These are phyloP conservation scores for Halocynthia roretzi DNA, from an alignment of 23 tunicate species.

Conservation along the genomic window DNA sequence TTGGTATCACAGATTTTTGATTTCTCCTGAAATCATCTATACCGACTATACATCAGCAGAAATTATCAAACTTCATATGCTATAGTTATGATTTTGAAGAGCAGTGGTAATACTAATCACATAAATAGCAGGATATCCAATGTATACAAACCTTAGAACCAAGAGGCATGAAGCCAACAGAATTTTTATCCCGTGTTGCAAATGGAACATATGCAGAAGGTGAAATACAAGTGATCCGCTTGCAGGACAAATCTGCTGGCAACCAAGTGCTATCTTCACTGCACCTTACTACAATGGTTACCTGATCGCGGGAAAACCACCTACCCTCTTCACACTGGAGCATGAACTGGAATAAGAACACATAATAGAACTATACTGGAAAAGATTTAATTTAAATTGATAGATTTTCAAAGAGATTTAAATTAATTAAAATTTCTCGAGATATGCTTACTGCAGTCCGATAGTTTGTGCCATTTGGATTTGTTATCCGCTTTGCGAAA, in stretches of 20 bases:
- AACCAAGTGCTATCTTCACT: slow-evolving; percentile 36
- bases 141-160: neutral
- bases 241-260: slow-evolving; percentile 33
- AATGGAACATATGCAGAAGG: slow-evolving; percentile 18
- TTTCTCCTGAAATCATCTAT: too few relatives aligned
- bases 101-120: too few relatives aligned
- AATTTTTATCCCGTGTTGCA: neutral
- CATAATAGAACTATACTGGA: neutral
- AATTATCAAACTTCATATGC: too few relatives aligned
- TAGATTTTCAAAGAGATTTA: neutral
- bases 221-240: slow-evolving; percentile 13
- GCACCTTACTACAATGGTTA: slow-evolving; percentile 21
- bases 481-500: neutral
- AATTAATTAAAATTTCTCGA: neutral
- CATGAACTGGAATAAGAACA: slow-evolving; percentile 21
- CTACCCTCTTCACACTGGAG: slow-evolving; percentile 30
- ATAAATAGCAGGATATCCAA: too few relatives aligned
- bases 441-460: slow-evolving; percentile 33
- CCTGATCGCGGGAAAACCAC: slow-evolving; percentile 25
- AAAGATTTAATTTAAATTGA: neutral
- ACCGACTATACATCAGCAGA: too few relatives aligned
- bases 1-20: too few relatives aligned
- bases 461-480: slow-evolving; percentile 1
- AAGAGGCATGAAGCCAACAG: neutral
- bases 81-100: too few relatives aligned